Base-by-base conservation (phyloP, 2,797 vertebrate genomes). In the Xyrichtys novacula region DNA sequence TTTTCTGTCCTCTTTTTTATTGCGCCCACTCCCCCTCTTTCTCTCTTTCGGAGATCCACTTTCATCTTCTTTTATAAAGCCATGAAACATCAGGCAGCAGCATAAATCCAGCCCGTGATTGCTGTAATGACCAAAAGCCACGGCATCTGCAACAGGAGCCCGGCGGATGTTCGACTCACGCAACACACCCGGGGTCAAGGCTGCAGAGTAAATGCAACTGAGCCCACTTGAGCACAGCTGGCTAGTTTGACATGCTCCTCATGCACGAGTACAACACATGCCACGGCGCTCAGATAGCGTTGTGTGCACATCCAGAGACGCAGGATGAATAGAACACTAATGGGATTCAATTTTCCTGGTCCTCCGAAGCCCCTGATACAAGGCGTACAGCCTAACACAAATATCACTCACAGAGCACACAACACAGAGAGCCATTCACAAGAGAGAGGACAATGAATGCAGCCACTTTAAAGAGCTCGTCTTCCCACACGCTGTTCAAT, bases 61-160 rank as follows among this genome's bases (percentile, higher is more conserved):
- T 92, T 87, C 82, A 88, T 89, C 82, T 79, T 50, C 42, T 77
- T 83, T 87, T 60, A 89, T 90, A 85, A 87, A 90, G 84, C 83
- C 84, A 80, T 85, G 78, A 89, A 88, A 83, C 85, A 84, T 84
- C 83, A 73, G 83, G 80, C 78, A 20, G 78, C 23, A 4, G 46
- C 72, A 80, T 89, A 85, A 88, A 89, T 88, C 84, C 75, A 59
- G 68, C 63, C 52, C 43, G 74, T 56, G 84, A 85, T 68, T 14
- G 81, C 60, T 34, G 48, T 76, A 84, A 88, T 79, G 83, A 80
- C 84, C 74, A 28, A 43, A 61, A 81, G 54, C 71, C 6, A 36
- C 46, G 3, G 62, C 58, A 17, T 62, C 53, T 11, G 56, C 72
- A 61, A 65, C 58, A 22, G 49, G 55, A 71, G 63, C 62, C 57